Evolutionary conservation across 2,888 invertebrate species (phyloP).

Genomic region (Stenichneumon culpator): DNA sequence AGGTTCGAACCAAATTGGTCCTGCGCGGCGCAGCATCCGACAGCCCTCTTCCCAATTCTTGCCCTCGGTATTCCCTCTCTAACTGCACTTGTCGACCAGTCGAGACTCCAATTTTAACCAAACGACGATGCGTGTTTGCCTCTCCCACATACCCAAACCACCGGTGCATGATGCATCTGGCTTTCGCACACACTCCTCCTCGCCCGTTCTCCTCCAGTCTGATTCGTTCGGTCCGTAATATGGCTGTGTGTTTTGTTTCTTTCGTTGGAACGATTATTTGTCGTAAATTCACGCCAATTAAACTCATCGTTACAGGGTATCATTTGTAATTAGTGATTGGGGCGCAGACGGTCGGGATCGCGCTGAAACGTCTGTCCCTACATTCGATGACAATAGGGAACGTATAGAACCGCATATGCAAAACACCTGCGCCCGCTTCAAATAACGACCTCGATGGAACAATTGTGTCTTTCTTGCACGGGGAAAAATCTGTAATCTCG

Average conservation of each 20-base stretch:
- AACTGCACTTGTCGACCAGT: conserved; percentile 43
- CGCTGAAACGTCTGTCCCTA: not conserved
- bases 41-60: conserved; percentile 16
- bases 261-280: conserved; percentile 12
- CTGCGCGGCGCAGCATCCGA: conserved; percentile 32
- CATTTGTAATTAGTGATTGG: conserved; percentile 7
- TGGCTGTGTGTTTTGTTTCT: not conserved
- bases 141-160: conserved; percentile 9
- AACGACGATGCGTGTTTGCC: conserved; percentile 50
- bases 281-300: conserved; percentile 40
- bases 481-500: conserved; percentile 1
- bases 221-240: not conserved
- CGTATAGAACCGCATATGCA: not conserved
- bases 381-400: conserved; percentile 6
- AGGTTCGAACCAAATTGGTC: conserved; percentile 54
- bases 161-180: not conserved
- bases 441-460: not conserved
- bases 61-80: conserved; percentile 6
- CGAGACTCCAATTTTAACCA: conserved; percentile 48
- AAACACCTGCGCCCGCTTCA: not conserved
- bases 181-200: not conserved
- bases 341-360: not conserved
- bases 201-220: not conserved
- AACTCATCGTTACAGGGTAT: conserved; percentile 25
- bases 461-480: not conserved